Evolutionary conservation across 1,140 invertebrate species (phyloP).

Genomic region (Teleopsis dalmanni): DNA sequence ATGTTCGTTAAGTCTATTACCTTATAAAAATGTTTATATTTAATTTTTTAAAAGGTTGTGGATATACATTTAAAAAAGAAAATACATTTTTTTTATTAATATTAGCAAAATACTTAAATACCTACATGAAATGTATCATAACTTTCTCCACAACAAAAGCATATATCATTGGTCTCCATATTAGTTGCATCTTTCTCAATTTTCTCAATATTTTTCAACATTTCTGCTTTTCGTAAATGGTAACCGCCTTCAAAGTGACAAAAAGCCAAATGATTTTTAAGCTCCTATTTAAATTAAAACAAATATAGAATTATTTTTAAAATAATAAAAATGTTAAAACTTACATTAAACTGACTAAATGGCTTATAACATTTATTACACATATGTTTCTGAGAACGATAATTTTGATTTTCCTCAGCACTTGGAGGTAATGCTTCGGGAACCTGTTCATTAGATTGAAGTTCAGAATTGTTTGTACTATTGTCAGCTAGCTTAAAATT

Average conservation of each 20-base stretch:
- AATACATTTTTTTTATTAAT: too few relatives aligned
- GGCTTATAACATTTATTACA: too few relatives aligned
- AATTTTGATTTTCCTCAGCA: too few relatives aligned
- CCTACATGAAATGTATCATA: conserved; percentile 42
- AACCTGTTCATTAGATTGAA: too few relatives aligned
- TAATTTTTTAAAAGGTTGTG: too few relatives aligned
- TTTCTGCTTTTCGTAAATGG: conserved; percentile 36
- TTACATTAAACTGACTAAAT: not conserved
- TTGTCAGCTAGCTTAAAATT: too few relatives aligned
- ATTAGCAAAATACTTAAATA: conserved; percentile 4
- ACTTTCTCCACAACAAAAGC: conserved; percentile 40
- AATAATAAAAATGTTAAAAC: not conserved
- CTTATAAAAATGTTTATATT: too few relatives aligned
- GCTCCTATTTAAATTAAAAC: conserved; percentile 14
- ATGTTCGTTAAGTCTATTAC: too few relatives aligned
- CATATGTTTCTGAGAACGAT: too few relatives aligned
- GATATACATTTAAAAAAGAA: too few relatives aligned
- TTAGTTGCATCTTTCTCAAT: conserved; percentile 38
- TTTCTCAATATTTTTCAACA: conserved; percentile 40
- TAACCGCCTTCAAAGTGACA: conserved; percentile 39
- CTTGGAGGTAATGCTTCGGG: too few relatives aligned
- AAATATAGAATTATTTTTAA: conserved; percentile 1
- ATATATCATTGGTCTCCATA: conserved; percentile 40
- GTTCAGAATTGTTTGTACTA: too few relatives aligned
- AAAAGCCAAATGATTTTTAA: conserved; percentile 39